Conservation (phyloP, 2,797 vertebrate genomes). For the Myotis vivesi region DNA sequence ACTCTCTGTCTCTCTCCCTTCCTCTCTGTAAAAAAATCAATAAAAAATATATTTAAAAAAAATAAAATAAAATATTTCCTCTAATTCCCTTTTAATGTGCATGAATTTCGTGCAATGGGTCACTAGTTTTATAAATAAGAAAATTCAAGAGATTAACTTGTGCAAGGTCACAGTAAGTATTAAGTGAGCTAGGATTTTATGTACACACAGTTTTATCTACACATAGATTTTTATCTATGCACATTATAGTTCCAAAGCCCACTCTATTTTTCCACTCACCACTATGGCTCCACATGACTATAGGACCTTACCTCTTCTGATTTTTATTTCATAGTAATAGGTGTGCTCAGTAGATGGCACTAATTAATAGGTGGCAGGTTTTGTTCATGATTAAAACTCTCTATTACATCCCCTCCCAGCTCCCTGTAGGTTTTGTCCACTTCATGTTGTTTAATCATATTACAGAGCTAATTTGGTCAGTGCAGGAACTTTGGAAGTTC, state of each 20-base stretch:
- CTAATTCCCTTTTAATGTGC: no score
- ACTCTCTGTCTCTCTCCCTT: no score
- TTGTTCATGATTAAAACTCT: neutral
- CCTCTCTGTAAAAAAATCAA: no score
- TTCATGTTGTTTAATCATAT: neutral
- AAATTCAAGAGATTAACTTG: conserved; percentile 2
- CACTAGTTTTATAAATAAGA: neutral
- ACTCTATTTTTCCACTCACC: neutral
- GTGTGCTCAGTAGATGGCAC: neutral
- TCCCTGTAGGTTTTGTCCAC: neutral
- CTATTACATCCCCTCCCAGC: neutral
- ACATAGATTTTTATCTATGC: neutral
- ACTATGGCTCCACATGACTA: neutral
- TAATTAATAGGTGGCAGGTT: neutral
- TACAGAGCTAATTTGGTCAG: neutral
- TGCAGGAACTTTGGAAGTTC: neutral
- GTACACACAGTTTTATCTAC: neutral
- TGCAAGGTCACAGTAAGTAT: neutral
- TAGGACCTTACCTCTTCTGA: neutral
- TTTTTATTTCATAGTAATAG: neutral
- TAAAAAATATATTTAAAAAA: no score
- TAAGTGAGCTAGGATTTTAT: neutral
- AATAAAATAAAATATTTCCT: no score
- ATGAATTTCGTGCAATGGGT: no score
- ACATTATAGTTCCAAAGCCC: neutral